A percentile compares a stretch with the other conserved stretches of the same genome.
phyloP scores from a whole-genome alignment of 2,797 vertebrate species.

The Rhadinocentrus ornatus region DNA sequence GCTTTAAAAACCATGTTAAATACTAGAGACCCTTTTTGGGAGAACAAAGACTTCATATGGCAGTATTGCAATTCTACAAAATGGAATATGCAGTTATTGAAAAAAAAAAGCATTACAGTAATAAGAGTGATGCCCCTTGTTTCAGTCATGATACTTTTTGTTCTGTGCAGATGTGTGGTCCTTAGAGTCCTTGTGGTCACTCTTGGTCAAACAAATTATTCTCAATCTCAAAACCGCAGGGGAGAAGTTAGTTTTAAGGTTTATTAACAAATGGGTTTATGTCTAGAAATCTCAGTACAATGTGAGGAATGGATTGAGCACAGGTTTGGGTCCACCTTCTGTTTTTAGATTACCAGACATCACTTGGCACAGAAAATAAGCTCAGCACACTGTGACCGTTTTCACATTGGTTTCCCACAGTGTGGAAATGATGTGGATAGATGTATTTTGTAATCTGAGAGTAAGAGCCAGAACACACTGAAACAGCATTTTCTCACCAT shows the following conservation, averaged over 20 bases:
- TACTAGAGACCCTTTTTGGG: too few species aligned
- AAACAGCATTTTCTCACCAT: slow-evolving; percentile 50
- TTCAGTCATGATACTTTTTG: too few species aligned
- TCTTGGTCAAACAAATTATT: slow-evolving; percentile 19
- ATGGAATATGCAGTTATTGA: too few species aligned
- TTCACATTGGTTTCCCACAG: slow-evolving; percentile 34
- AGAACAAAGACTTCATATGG: too few species aligned
- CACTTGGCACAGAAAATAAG: slow-evolving; percentile 27
- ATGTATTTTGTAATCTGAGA: slow-evolving; percentile 58
- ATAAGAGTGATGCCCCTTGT: too few species aligned
- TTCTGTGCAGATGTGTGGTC: slow-evolving; percentile 51
- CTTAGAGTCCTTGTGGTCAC: slow-evolving; percentile 15
- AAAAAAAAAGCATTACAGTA: too few species aligned
- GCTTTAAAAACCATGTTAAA: too few species aligned
- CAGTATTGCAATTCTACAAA: too few species aligned
- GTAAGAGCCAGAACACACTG: slow-evolving; percentile 43
- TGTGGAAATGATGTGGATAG: slow-evolving; percentile 46
- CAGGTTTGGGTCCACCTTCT: background rate
- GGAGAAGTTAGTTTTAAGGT: background rate
- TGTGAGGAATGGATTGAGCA: background rate
- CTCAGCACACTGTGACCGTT: slow-evolving; percentile 5
- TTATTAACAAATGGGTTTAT: slow-evolving; percentile 7
- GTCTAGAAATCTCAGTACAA: background rate
- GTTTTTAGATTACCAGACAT: slow-evolving; percentile 29
- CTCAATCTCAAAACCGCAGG: slow-evolving; percentile 1